Evolutionary conservation across 2,797 vertebrate species (phyloP).

Genomic region (Chrysocyon brachyurus): DNA sequence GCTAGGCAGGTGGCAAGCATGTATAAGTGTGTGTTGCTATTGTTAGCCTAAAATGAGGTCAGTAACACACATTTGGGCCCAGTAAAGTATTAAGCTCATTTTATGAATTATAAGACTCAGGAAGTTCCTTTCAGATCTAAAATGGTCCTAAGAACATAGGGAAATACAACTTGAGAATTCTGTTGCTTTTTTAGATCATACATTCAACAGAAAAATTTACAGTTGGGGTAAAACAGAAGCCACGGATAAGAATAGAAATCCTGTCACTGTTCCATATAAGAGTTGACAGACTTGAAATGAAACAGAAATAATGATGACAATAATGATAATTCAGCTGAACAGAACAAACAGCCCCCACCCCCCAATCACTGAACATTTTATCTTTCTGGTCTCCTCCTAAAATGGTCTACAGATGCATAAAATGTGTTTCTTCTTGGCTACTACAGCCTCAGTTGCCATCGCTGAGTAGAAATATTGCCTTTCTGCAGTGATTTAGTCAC

Average conservation of each 20-base stretch:
- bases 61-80: neutral
- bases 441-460: neutral
- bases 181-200: neutral
- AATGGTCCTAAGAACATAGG: neutral
- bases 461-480: neutral
- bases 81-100: conserved; percentile 18
- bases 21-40: neutral
- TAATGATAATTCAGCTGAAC: neutral
- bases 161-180: conserved; percentile 40
- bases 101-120: conserved; percentile 44
- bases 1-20: neutral
- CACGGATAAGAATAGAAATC: neutral
- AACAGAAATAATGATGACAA: neutral
- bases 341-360: neutral
- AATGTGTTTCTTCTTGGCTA: neutral
- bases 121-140: conserved; percentile 40
- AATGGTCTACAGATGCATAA: neutral
- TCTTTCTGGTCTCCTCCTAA: neutral
- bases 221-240: neutral
- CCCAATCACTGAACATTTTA: neutral
- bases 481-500: neutral
- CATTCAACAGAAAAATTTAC: neutral
- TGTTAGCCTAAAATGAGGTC: neutral
- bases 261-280: neutral
- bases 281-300: neutral